Evolutionary conservation across 2,113 vertebrate genomes (phyloP).

Genomic region (Alethe diademata): DNA sequence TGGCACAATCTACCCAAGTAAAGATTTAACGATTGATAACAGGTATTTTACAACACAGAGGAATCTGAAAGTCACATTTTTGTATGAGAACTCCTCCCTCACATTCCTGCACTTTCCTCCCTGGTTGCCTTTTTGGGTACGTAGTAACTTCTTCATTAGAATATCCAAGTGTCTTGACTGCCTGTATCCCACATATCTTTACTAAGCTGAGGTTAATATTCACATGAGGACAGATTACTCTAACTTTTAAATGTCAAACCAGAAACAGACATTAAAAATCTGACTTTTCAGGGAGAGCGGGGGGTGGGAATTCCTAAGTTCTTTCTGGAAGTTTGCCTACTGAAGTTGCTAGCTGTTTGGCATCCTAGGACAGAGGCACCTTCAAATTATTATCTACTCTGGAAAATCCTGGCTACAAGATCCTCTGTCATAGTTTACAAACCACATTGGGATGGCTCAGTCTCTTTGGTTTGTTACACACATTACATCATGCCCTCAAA

Average conservation of each 20-base stretch:
- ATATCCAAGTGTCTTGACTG: background rate
- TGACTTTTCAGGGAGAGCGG: background rate
- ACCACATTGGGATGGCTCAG: background rate
- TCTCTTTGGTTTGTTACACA: background rate
- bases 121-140: background rate
- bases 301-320: background rate
- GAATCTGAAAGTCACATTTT: background rate
- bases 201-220: background rate
- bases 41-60: background rate
- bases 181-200: background rate
- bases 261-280: background rate
- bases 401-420: background rate
- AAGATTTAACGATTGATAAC: background rate
- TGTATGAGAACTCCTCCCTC: background rate
- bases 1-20: background rate
- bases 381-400: background rate
- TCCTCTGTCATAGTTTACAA: background rate
- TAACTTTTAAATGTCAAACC: background rate
- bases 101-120: background rate
- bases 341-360: background rate
- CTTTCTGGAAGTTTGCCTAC: background rate
- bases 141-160: background rate
- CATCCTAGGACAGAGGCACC: background rate
- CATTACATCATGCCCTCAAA: background rate
- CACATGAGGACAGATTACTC: background rate